Evolutionary conservation across 2,888 invertebrate species (phyloP).

Genomic region (Schrankia costaestrigalis): DNA sequence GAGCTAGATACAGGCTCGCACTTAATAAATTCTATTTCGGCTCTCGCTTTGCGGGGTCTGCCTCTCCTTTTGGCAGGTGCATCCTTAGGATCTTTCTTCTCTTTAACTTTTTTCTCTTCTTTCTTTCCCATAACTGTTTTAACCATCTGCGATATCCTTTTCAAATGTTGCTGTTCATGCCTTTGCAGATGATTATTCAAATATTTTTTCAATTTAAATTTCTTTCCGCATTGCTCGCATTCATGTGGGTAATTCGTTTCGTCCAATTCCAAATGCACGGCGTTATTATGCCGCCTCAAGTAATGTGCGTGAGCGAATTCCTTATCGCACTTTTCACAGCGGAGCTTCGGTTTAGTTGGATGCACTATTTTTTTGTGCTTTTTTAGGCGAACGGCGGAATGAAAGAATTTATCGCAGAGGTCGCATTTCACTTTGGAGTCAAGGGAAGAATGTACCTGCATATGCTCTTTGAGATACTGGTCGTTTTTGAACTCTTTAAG

Average conservation of each 20-base stretch:
- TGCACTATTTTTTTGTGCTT: constrained; percentile 74
- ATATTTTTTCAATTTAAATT: constrained; percentile 68
- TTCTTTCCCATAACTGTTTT: constrained; percentile 67
- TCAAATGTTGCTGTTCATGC: constrained; percentile 72
- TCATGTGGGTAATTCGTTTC: constrained; percentile 63
- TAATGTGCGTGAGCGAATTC: constrained; percentile 73
- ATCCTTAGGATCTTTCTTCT: constrained; percentile 43
- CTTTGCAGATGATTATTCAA: constrained; percentile 65
- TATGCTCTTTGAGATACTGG: constrained; percentile 70
- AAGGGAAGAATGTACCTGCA: constrained; percentile 67
- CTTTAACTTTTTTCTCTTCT: constrained; percentile 64
- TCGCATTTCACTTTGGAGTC: constrained; percentile 72
- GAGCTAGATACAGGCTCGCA: constrained; percentile 69
- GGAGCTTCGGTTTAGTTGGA: constrained; percentile 62
- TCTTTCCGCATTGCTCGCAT: constrained; percentile 69
- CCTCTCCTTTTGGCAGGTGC: constrained; percentile 39
- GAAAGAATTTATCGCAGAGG: constrained; percentile 67
- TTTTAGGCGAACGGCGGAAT: constrained; percentile 64
- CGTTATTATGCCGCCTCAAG: constrained; percentile 58
- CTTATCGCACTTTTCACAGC: constrained; percentile 68
- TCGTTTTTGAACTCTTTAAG: constrained; percentile 73
- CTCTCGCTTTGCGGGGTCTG: constrained; percentile 42
- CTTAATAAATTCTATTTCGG: constrained; percentile 71
- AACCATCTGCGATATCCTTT: constrained; percentile 68
- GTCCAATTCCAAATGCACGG: constrained; percentile 64